Evolutionary conservation across 2,888 invertebrate genomes (phyloP).

Genomic region (Teinopalpus imperialis): DNA sequence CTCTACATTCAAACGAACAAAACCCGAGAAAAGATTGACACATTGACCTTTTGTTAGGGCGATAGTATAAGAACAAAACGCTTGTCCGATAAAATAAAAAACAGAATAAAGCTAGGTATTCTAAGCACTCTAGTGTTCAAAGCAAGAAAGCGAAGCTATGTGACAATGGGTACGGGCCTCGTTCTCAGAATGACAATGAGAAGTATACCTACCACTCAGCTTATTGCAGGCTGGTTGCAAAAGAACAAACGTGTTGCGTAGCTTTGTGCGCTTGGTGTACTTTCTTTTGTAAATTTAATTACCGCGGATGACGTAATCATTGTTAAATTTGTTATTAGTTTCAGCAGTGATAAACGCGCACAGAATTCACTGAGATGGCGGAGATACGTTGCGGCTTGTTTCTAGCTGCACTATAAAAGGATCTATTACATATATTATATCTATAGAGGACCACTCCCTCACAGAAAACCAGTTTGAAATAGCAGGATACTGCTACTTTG

Average conservation of each 20-base stretch:
- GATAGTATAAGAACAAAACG: constrained; percentile 22
- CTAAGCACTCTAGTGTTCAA: constrained; percentile 19
- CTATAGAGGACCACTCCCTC: too few species aligned
- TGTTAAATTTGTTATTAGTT: too few species aligned
- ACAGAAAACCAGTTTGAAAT: too few species aligned
- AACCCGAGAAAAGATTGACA: constrained; percentile 16
- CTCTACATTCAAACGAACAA: constrained; percentile 16
- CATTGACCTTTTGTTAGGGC: constrained; percentile 22
- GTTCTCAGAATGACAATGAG: constrained; percentile 25
- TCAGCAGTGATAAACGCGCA: too few species aligned
- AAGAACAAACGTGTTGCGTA: constrained; percentile 32
- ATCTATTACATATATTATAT: too few species aligned
- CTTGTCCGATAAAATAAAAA: constrained; percentile 26
- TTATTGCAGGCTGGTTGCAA: constrained; percentile 23
- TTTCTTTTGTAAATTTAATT: constrained; percentile 1
- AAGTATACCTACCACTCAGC: constrained; percentile 24
- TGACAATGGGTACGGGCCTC: constrained; percentile 18
- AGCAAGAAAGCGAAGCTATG: constrained; percentile 26
- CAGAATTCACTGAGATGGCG: too few species aligned
- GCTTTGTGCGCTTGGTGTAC: neutral
- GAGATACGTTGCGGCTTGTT: too few species aligned
- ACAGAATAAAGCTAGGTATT: constrained; percentile 21
- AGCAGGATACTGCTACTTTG: too few species aligned
- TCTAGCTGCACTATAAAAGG: too few species aligned
- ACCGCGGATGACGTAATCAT: too few species aligned